These are phyloP conservation scores for Melanostigma gelatinosum DNA, from an alignment of 2,113 vertebrate species.

Conservation along the genomic window DNA sequence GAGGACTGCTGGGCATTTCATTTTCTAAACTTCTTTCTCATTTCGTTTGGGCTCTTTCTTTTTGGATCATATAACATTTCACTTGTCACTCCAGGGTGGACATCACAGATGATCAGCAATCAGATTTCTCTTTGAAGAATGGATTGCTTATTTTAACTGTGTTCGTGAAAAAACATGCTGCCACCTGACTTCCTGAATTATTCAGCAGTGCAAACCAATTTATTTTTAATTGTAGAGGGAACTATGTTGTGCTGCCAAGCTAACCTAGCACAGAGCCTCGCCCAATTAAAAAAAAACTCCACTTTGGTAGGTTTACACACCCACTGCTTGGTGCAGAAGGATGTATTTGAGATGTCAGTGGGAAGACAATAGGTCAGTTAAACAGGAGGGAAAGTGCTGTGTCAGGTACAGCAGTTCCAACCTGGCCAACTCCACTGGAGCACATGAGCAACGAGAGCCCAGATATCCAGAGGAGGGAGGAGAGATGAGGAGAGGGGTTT, in stretches of 20 bases:
- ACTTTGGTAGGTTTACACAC: background rate
- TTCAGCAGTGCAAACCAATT: background rate
- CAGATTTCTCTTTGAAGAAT: background rate
- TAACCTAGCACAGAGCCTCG: background rate
- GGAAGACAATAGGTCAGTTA: constrained; percentile 12
- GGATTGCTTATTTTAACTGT: background rate
- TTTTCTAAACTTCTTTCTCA: constrained; percentile 3
- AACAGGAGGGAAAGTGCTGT: background rate
- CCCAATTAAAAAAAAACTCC: too few species aligned
- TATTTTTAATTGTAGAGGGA: background rate
- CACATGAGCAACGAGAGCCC: constrained; percentile 14
- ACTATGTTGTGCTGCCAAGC: background rate
- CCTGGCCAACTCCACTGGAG: background rate
- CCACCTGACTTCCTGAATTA: background rate
- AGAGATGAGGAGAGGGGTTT: background rate
- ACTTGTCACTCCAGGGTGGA: background rate
- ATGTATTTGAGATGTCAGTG: constrained; percentile 15
- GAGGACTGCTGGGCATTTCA: background rate
- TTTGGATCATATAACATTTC: background rate
- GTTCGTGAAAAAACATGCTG: background rate
- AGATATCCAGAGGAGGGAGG: constrained; percentile 1
- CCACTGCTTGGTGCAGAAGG: constrained; percentile 7
- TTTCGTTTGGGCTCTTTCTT: constrained; percentile 11
- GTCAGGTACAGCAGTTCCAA: constrained; percentile 9
- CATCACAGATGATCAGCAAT: background rate